A percentile compares a stretch with the other conserved stretches of the same genome.
These are phyloP conservation scores for Nothobranchius furzeri DNA, from an alignment of 2,113 vertebrate genomes.

Conservation along the genomic window DNA sequence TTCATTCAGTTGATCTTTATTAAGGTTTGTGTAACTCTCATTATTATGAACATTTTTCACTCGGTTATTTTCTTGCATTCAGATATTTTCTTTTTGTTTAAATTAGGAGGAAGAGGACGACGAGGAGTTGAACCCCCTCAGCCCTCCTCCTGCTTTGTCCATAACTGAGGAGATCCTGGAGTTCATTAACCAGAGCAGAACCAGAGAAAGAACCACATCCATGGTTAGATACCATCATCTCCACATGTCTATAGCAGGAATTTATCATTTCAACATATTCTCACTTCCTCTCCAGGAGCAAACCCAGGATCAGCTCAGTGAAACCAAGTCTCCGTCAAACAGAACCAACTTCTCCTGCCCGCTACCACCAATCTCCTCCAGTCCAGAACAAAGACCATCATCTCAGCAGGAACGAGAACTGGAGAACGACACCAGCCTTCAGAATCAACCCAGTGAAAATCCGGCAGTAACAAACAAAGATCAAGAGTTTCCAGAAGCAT, in stretches of 20 bases:
- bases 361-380: conserved; percentile 31
- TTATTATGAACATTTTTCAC: too few relatives aligned
- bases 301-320: conserved; percentile 11
- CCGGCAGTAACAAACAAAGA: not conserved
- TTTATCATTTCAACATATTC: not conserved
- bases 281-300: conserved; percentile 25
- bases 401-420: conserved; percentile 13
- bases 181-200: conserved; percentile 83
- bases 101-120: conserved; percentile 50
- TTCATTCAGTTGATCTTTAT: too few relatives aligned
- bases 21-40: too few relatives aligned
- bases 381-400: conserved; percentile 15
- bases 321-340: conserved; percentile 1
- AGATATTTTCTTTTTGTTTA: not conserved
- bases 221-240: conserved; percentile 19
- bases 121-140: conserved; percentile 62
- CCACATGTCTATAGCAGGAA: not conserved
- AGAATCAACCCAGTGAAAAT: conserved; percentile 29
- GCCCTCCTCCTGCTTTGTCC: conserved; percentile 77
- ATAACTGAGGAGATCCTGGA: conserved; percentile 90
- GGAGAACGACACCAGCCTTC: not conserved
- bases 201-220: conserved; percentile 59
- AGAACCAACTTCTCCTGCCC: conserved; percentile 61
- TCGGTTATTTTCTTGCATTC: not conserved
- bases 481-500: conserved; percentile 6